phyloP scores from a whole-genome alignment of 2,113 vertebrate species.

The Crotalus viridis region DNA sequence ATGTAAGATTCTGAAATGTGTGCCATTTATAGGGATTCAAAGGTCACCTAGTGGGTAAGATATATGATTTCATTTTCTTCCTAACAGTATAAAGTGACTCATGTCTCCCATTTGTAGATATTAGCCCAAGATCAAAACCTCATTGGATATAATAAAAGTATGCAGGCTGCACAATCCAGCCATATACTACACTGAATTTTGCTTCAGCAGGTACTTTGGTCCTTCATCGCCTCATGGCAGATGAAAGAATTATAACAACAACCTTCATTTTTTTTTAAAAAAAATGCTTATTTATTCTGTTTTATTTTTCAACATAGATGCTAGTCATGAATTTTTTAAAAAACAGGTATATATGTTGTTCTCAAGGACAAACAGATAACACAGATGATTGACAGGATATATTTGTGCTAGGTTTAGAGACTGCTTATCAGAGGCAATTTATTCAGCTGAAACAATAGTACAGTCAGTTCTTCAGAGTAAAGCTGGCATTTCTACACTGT shows the following conservation, averaged over 20 bases:
- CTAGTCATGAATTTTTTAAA: background rate
- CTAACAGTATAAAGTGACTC: background rate
- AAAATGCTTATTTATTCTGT: background rate
- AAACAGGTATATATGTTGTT: background rate
- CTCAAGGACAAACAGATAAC: background rate
- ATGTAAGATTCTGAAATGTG: background rate
- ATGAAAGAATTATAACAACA: background rate
- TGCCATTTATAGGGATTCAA: background rate
- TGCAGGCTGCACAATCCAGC: background rate
- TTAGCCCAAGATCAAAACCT: background rate
- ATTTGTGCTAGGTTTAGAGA: background rate
- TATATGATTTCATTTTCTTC: constrained; percentile 4
- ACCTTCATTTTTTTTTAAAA: background rate
- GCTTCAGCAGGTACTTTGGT: fast-evolving
- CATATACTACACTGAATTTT: background rate
- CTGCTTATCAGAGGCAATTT: background rate
- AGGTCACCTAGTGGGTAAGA: background rate
- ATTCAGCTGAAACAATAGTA: background rate
- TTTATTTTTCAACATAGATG: background rate
- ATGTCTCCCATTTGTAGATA: background rate
- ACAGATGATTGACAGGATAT: background rate
- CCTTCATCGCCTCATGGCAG: background rate
- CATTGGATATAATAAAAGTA: background rate
- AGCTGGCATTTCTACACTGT: background rate
- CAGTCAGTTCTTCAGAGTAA: background rate